phyloP scores from a whole-genome alignment of 2,797 vertebrate genomes.

The Hoplostethus atlanticus region DNA sequence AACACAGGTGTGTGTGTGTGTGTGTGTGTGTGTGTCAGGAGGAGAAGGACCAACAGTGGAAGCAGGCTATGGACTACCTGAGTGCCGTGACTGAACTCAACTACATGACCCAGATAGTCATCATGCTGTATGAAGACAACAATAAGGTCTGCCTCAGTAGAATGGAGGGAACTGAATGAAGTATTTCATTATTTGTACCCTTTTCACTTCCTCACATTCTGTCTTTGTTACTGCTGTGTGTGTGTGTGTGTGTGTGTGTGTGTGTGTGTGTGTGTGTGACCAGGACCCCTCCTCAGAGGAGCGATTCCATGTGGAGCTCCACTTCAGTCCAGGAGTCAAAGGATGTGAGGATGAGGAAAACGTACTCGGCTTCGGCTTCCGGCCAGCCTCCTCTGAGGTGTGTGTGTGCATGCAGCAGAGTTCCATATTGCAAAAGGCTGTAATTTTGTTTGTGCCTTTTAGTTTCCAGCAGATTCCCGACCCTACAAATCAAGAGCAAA shows the following conservation, averaged over 20 bases:
- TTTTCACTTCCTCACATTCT: not conserved
- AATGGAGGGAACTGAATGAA: not conserved
- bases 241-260: not conserved
- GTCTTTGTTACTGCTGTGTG: not conserved
- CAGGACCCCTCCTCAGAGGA: slow-evolving; percentile 92
- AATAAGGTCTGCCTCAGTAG: slow-evolving; percentile 84
- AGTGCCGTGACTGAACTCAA: slow-evolving; percentile 92
- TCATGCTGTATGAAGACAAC: slow-evolving; percentile 95
- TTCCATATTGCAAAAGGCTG: too few species aligned
- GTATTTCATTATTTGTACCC: not conserved
- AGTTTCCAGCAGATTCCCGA: too few species aligned
- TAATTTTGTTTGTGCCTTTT: too few species aligned
- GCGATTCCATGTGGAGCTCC: slow-evolving; percentile 92
- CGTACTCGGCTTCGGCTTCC: slow-evolving; percentile 89
- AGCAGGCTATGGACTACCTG: slow-evolving; percentile 92
- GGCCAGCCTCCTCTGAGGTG: slow-evolving; percentile 90
- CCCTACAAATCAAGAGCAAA: too few species aligned
- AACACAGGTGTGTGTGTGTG: slow-evolving; percentile 4
- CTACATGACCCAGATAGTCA: slow-evolving; percentile 96
- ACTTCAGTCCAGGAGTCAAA: slow-evolving; percentile 92
- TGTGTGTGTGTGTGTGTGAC: slow-evolving; percentile 10
- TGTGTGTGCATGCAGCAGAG: slow-evolving; percentile 24
- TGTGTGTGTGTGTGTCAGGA: slow-evolving; percentile 82
- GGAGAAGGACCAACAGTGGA: slow-evolving; percentile 91
- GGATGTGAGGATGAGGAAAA: slow-evolving; percentile 89